Percentiles rank a stretch among this genome's conserved stretches.
These are phyloP conservation scores for Rhizomys pruinosus DNA, from an alignment of 2,113 vertebrate species.

Conservation along the genomic window DNA sequence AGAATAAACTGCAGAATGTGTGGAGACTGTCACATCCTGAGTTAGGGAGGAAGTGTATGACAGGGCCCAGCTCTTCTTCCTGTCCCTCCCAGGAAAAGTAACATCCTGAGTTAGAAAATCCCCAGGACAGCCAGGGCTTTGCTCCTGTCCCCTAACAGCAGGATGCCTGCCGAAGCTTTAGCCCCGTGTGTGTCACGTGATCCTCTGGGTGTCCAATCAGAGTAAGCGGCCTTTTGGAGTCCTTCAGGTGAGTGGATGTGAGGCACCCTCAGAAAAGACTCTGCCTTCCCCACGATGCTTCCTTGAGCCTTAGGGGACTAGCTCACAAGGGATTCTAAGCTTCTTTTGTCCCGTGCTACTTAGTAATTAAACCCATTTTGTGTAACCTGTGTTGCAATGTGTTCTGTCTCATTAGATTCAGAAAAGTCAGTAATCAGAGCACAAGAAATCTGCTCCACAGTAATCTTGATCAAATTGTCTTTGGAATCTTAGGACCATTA, in stretches of 20 bases:
- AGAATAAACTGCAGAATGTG: neutral
- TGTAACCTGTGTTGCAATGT: neutral
- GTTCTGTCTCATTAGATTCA: neutral
- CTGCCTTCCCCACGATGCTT: neutral
- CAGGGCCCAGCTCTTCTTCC: neutral
- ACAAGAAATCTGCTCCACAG: neutral
- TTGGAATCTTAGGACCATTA: neutral
- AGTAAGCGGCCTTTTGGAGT: neutral
- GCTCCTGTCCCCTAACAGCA: neutral
- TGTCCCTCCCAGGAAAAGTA: neutral
- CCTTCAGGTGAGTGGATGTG: neutral
- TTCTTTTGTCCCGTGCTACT: neutral
- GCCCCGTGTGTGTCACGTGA: too few species aligned
- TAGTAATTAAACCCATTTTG: neutral
- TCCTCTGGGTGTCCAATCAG: neutral
- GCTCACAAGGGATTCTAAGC: neutral
- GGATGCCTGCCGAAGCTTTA: neutral
- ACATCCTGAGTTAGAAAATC: neutral
- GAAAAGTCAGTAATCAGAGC: too few species aligned
- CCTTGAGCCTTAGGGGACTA: too few species aligned
- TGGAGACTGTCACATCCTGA: neutral
- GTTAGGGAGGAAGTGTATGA: neutral
- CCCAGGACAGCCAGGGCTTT: neutral
- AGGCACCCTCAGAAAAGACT: neutral
- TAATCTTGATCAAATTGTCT: neutral